A percentile compares a stretch with the other conserved stretches of the same genome.
phyloP scores from a whole-genome alignment of 92 coral and sea anemone species.

The Pocillopora meandrina region DNA sequence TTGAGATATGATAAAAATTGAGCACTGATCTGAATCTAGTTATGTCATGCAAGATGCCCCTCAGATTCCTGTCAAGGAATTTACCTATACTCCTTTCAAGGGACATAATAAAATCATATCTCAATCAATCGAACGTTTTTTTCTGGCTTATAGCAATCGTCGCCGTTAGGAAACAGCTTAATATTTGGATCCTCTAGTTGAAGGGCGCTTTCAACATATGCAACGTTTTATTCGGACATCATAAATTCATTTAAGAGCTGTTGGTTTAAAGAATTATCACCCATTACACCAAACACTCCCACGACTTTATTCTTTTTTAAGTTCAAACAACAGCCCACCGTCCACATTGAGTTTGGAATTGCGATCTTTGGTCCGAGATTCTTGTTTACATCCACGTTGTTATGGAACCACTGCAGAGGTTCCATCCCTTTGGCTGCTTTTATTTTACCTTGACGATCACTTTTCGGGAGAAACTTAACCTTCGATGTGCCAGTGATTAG shows the following conservation, averaged over 20 bases:
- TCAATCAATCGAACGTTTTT: too few species aligned
- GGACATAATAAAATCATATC: too few species aligned
- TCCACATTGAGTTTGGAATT: conserved; percentile 48
- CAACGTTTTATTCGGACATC: not conserved
- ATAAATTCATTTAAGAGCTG: too few species aligned
- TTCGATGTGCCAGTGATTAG: conserved; percentile 24
- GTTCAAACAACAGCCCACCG: conserved; percentile 25
- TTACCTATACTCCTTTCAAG: too few species aligned
- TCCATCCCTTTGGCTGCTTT: too few species aligned
- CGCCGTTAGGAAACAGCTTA: not conserved
- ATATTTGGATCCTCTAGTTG: not conserved
- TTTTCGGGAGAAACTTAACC: not conserved
- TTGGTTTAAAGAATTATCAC: not conserved
- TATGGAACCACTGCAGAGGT: not conserved
- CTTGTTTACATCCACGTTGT: not conserved
- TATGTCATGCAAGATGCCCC: too few species aligned
- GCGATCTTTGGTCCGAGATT: conserved; percentile 4
- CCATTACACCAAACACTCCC: conserved; percentile 30
- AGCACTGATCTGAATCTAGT: too few species aligned
- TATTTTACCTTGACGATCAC: not conserved
- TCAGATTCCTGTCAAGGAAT: too few species aligned
- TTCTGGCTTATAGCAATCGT: not conserved
- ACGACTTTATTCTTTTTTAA: not conserved
- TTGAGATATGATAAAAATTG: too few species aligned
- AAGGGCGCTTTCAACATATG: not conserved